Conservation (phyloP, 2,113 vertebrate species). For the Engystomops pustulosus region DNA sequence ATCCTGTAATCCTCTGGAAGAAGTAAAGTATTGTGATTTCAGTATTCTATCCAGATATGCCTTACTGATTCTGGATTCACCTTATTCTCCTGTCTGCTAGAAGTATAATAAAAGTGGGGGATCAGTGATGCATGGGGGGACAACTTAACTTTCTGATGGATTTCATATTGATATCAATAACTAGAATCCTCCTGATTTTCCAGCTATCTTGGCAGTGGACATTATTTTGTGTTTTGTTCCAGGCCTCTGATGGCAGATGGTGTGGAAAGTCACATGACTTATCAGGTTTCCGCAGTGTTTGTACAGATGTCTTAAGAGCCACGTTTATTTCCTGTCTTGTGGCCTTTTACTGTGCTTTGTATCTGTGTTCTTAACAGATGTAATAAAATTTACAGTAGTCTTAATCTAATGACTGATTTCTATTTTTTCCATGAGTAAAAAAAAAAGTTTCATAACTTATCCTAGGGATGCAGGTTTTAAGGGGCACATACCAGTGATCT, state of each 20-base stretch:
- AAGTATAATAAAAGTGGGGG: not conserved
- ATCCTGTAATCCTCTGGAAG: not conserved
- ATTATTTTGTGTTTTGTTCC: conserved; percentile 65
- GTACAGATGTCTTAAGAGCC: conserved; percentile 78
- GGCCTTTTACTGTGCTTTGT: conserved; percentile 97
- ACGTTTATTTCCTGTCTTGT: conserved; percentile 86
- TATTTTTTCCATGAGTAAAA: not conserved
- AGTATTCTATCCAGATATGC: not conserved
- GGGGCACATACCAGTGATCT: too few relatives aligned
- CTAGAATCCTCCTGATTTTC: not conserved
- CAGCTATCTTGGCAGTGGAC: not conserved
- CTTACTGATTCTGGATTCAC: not conserved
- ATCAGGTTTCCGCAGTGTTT: conserved; percentile 77
- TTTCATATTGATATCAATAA: not conserved
- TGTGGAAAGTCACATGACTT: conserved; percentile 26
- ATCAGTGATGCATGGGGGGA: not conserved
- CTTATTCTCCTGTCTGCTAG: not conserved
- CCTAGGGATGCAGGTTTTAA: too few relatives aligned
- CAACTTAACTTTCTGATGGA: not conserved
- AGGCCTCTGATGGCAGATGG: conserved; percentile 28
- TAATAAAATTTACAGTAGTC: conserved; percentile 96
- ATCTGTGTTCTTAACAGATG: conserved; percentile 98
- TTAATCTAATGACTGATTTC: conserved; percentile 78
- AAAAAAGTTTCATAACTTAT: too few relatives aligned
- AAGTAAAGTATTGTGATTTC: conserved; percentile 29